These are phyloP conservation scores for Otis tarda DNA, from an alignment of 2,113 vertebrate species.

Conservation along the genomic window DNA sequence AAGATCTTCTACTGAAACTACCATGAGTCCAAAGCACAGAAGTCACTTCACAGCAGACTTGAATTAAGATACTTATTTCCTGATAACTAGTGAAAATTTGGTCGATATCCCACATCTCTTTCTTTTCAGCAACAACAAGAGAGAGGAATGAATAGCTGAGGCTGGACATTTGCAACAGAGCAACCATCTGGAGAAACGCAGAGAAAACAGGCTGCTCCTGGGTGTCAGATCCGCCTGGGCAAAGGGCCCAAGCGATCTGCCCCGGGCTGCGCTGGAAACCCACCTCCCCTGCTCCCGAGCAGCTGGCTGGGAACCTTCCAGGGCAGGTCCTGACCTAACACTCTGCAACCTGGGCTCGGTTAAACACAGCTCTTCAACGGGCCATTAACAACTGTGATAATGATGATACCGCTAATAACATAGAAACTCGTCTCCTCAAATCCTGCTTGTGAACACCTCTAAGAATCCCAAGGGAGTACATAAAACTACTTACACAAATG, in stretches of 20 bases:
- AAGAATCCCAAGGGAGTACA: not conserved
- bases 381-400: not conserved
- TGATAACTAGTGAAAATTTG: not conserved
- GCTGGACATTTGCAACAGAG: not conserved
- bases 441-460: not conserved
- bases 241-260: not conserved
- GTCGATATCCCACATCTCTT: accelerated
- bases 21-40: not conserved
- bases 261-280: not conserved
- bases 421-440: not conserved
- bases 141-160: not conserved
- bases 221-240: not conserved
- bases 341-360: not conserved
- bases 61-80: not conserved
- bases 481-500: not conserved
- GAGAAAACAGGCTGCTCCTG: not conserved
- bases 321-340: not conserved
- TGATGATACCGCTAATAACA: not conserved
- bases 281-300: not conserved
- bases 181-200: not conserved
- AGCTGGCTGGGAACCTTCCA: not conserved
- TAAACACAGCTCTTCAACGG: not conserved
- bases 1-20: not conserved
- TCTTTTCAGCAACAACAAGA: not conserved
- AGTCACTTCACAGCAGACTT: not conserved